Evolutionary conservation across 2,888 invertebrate species (phyloP).

Genomic region (Hirudinaria manillensis): DNA sequence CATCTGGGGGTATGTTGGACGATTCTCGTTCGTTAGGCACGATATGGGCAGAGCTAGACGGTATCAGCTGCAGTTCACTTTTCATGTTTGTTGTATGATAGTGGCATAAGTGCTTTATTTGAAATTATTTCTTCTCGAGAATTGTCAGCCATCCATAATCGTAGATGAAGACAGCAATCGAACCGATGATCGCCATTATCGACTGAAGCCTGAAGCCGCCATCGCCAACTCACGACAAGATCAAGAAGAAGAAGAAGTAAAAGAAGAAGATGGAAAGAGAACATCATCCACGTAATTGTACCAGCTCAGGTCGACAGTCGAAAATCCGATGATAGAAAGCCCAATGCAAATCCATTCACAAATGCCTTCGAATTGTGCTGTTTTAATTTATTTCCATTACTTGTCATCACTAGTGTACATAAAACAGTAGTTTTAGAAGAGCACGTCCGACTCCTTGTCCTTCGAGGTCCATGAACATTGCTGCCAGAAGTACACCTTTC

Average conservation of each 20-base stretch:
- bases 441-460: background rate
- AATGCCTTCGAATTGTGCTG: constrained; percentile 8
- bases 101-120: background rate
- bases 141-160: too few species aligned
- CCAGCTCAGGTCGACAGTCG: background rate
- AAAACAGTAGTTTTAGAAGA: background rate
- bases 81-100: constrained; percentile 7
- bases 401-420: background rate
- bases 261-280: background rate
- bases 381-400: constrained; percentile 8
- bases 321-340: background rate
- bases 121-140: background rate
- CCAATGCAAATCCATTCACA: background rate
- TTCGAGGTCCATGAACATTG: background rate
- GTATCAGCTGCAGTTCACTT: background rate
- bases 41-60: background rate
- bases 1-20: constrained; percentile 3
- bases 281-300: background rate
- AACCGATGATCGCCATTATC: too few species aligned
- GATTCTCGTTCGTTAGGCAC: background rate
- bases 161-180: too few species aligned
- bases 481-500: background rate
- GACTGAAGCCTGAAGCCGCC: too few species aligned
- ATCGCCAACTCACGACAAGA: too few species aligned
- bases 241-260: too few species aligned